These are phyloP conservation scores for Chelon auratus DNA, from an alignment of 2,797 vertebrate species.

Conservation along the genomic window DNA sequence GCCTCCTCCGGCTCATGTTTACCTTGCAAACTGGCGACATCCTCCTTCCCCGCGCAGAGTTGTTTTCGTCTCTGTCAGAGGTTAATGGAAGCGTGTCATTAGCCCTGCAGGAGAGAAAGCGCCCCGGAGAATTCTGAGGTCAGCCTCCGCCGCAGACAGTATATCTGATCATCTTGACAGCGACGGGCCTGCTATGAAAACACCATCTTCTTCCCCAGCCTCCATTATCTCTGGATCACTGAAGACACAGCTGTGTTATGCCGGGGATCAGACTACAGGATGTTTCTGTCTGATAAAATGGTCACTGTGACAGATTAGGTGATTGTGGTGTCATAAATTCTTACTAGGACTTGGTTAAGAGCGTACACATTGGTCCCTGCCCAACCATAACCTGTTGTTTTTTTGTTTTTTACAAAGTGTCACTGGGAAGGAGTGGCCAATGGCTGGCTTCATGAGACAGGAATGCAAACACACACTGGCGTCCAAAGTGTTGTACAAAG, in stretches of 20 bases:
- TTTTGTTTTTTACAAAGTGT: neutral
- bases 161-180: conserved; percentile 22
- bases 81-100: conserved; percentile 56
- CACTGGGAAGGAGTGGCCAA: neutral
- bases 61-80: conserved; percentile 46
- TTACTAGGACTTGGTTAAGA: too few relatives aligned
- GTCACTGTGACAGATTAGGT: neutral
- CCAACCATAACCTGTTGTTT: neutral
- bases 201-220: neutral
- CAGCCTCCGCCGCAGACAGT: conserved; percentile 17
- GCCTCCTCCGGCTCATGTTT: conserved; percentile 32
- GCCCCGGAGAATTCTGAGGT: conserved; percentile 16
- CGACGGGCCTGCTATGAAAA: conserved; percentile 12
- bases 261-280: conserved; percentile 1
- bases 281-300: conserved; percentile 3
- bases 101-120: conserved; percentile 38
- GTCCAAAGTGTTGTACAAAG: too few relatives aligned
- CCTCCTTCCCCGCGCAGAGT: conserved; percentile 9
- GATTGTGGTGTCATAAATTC: neutral
- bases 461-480: neutral
- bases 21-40: conserved; percentile 45
- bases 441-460: neutral
- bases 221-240: conserved; percentile 18
- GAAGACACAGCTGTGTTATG: conserved; percentile 23
- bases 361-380: neutral